phyloP scores from a whole-genome alignment of 2,797 vertebrate genomes.

The Myotis findleyi region DNA sequence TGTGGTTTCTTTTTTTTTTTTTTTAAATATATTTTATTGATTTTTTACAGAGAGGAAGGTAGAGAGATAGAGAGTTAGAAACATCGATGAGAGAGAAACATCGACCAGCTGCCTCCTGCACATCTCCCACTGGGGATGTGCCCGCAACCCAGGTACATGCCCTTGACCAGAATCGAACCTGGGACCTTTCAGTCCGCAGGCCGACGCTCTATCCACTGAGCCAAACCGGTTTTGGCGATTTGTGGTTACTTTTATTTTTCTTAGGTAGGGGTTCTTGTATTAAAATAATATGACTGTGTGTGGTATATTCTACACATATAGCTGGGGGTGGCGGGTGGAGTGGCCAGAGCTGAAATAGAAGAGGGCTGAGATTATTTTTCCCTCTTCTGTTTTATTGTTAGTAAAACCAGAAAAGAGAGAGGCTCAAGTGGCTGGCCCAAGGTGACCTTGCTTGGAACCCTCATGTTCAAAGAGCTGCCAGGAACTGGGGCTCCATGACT shows the following conservation, averaged over 20 bases:
- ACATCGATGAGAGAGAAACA: no score
- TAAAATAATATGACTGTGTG: neutral
- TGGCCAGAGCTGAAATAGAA: neutral
- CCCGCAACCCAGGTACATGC: no score
- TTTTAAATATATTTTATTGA: no score
- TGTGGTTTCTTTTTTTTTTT: neutral
- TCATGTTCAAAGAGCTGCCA: neutral
- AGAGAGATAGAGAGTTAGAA: no score
- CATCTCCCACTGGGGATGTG: no score
- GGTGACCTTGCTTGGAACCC: neutral
- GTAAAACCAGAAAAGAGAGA: neutral
- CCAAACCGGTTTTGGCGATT: no score
- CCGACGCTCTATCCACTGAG: no score
- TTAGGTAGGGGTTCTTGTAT: neutral
- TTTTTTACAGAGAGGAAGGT: no score
- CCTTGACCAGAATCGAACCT: no score
- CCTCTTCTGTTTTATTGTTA: slow-evolving; percentile 33
- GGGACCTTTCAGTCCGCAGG: no score
- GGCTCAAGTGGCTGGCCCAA: neutral
- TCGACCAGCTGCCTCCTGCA: no score
- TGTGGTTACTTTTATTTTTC: neutral
- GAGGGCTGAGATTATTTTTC: neutral
- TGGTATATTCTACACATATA: neutral
- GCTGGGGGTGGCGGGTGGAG: neutral
- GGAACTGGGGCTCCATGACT: neutral